Base-by-base conservation (phyloP, 2,797 vertebrate species). In the Anomalospiza imberbis region DNA sequence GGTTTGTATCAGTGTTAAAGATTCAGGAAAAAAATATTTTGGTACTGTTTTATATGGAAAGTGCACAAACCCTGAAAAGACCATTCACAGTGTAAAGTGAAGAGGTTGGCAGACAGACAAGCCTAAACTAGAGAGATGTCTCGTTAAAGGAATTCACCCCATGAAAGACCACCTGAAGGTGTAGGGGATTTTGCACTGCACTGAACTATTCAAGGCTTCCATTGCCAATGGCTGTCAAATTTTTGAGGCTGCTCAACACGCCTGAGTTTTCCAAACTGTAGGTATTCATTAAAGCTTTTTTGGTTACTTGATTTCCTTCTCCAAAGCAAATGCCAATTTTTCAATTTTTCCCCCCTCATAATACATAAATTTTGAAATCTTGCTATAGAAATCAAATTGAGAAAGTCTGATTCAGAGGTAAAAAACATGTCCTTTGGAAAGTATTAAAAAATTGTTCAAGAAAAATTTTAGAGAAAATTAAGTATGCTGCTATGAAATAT, bases 101-200 rank as follows among this genome's bases (percentile, higher is more conserved):
- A 42, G 19, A 81, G 58, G 18, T 7, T 72, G 36, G 51, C 63
- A 72, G 50, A 72, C 40, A 67, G 63, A 82, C 34, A 94, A 78
- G n/a, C 17, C 44, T 48, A 83, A 89, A 61, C 38, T 38, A 67
- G 36, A 85, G 45, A 82, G 61, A 77, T 76, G 17, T 66, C 65
- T 88, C 88, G 42, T 70, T 62, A 81, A 83, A 91, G 50, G 58
- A 91, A 93, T 90, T 84, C 36, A 72, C 11, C 17, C 22, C 3
- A 3, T 42, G 62, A 84, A 89, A 89, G 61, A 75, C n/a, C 76
- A 94, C 82, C 79, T 94, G 76, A 94, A 93, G 36, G 10, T 63
- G 19, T 51, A 94, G 79, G 70, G n/a, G 76, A 78, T 91, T 95
- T 93, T 94, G 76, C 73, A 81, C 62, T 58, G 38, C 40, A 12